Conservation (phyloP, 1,140 invertebrate species). For the Heliconius eleuchia region DNA sequence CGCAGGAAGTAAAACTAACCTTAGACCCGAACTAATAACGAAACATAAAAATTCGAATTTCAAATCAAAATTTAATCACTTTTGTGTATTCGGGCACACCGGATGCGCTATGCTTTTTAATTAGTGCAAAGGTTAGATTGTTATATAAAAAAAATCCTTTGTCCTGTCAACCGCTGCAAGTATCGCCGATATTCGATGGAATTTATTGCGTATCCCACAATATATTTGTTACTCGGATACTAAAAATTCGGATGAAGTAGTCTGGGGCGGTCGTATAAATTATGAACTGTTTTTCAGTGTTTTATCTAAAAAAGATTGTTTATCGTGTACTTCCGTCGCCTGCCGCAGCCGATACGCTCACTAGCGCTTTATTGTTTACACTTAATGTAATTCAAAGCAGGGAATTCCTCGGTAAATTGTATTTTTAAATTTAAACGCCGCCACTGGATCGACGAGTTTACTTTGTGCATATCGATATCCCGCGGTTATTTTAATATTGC, state of each 20-base stretch:
- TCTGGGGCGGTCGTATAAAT: constrained; percentile 45
- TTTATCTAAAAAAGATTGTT: constrained; percentile 80
- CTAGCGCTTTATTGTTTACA: constrained; percentile 77
- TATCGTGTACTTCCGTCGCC: constrained; percentile 77
- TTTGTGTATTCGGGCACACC: constrained; percentile 59
- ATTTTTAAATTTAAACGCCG: constrained; percentile 76
- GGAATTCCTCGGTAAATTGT: constrained; percentile 77
- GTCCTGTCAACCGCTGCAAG: constrained; percentile 40
- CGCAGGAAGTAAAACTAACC: constrained; percentile 64
- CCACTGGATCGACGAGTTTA: constrained; percentile 55
- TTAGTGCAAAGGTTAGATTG: constrained; percentile 69
- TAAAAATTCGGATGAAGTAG: constrained; percentile 56
- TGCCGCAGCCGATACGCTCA: constrained; percentile 72
- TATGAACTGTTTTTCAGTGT: constrained; percentile 61
- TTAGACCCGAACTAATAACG: constrained; percentile 54
- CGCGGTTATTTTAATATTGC: constrained; percentile 66
- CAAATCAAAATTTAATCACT: constrained; percentile 70
- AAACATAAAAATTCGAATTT: constrained; percentile 67
- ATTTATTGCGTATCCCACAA: constrained; percentile 26
- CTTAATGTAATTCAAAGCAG: constrained; percentile 80
- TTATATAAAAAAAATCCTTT: constrained; percentile 45
- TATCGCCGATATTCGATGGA: constrained; percentile 27
- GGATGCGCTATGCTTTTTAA: constrained; percentile 70
- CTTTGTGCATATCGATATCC: constrained; percentile 68
- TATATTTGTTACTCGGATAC: constrained; percentile 28